Evolutionary conservation across 2,888 invertebrate species (phyloP), one percentile per base, ranked within the genome.

Genomic region (Lysandra bellargus): DNA sequence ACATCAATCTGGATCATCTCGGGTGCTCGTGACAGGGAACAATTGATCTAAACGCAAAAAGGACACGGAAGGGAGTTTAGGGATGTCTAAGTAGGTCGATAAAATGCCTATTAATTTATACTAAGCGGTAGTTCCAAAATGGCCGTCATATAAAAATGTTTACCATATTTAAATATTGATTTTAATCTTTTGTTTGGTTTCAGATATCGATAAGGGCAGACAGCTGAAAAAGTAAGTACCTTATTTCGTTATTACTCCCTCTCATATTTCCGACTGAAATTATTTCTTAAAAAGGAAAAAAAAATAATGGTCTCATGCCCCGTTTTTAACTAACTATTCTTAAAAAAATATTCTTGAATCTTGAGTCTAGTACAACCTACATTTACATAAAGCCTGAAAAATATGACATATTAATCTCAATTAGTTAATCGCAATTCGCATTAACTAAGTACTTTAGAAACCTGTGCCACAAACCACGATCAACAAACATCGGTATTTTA

Each of bases 41-140:
- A 75, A 75, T 75, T 75, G 75, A 75, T 75, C 75, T 75, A 30
- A 75, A 75, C 75, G 75, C 74, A 74, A 49, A 75, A 75, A 49
- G 75, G 75, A 75, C 75, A 23, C 12, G 74, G 12, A 49, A 30
- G 44, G 73, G n/a, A 40, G 14, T 37, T 5, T 74, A n/a, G 40
- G 74, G 44, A 74, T 30, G 44, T 23, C 49, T 44, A 44, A 49
- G 30, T 75, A n/a, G 23, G 23, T 75, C 44, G 75, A 49, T 49
- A 44, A 30, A 23, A 17, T 75, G 75, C 17, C 7, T 64, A 30
- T 12, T 64, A 9, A 30, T 12, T 64, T 64, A 3, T 2, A 17
- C 57, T 17, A 57, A 57, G 4, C 17, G 57, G 17, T 57, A 4
- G 57, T 57, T 57, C 12, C 3, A 57, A 57, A 57, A 57, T 57